phyloP scores from a whole-genome alignment of 2,888 invertebrate species.

The Oscheius sp. region DNA sequence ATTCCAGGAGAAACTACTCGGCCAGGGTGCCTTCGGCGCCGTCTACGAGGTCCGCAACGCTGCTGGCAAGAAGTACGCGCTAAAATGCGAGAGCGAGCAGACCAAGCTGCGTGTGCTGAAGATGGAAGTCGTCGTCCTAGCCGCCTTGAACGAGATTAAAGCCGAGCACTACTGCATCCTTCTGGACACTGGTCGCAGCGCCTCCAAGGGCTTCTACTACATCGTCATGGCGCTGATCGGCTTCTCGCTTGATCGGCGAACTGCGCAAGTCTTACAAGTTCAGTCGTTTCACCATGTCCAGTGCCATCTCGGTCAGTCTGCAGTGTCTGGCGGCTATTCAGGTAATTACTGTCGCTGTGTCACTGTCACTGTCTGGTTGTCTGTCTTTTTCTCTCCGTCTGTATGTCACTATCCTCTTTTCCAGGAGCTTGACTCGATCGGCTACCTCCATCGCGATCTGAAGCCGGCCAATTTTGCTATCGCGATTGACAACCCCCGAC shows the following conservation, averaged over 20 bases:
- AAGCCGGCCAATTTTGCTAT: constrained; percentile 64
- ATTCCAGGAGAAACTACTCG: background rate
- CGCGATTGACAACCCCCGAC: constrained; percentile 41
- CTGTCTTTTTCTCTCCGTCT: no score
- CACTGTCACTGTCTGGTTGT: no score
- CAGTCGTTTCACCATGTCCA: constrained; percentile 3
- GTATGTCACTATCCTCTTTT: constrained; percentile 30
- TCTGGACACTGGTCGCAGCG: constrained; percentile 43
- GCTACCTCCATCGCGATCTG: constrained; percentile 59
- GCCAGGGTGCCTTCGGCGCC: constrained; percentile 19
- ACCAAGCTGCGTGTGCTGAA: constrained; percentile 19
- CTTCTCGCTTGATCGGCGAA: constrained; percentile 28
- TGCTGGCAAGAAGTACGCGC: constrained; percentile 20
- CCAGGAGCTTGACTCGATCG: constrained; percentile 56
- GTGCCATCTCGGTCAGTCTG: constrained; percentile 9
- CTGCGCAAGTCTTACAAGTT: background rate
- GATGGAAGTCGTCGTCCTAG: constrained; percentile 26
- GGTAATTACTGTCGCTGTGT: no score
- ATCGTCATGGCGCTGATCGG: constrained; percentile 65
- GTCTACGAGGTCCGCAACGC: constrained; percentile 41
- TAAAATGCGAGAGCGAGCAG: background rate
- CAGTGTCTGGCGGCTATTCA: constrained; percentile 51
- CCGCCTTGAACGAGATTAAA: no score
- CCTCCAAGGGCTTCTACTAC: constrained; percentile 44
- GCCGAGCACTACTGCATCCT: constrained; percentile 49